Evolutionary conservation across 2,797 vertebrate species (phyloP).

Genomic region (Toxotes lorentzi): DNA sequence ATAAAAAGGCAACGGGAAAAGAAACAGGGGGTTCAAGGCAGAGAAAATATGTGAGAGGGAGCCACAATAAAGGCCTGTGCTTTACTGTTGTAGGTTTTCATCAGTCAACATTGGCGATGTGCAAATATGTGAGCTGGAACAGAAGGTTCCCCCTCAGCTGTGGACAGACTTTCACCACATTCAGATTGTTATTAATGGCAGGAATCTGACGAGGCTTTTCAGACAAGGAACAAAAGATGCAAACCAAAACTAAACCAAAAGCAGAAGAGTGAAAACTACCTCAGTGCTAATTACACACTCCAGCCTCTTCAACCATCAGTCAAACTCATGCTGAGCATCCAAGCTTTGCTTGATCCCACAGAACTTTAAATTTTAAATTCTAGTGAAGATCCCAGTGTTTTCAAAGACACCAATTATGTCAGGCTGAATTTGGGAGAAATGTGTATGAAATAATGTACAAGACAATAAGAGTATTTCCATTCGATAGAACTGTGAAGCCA

Average conservation of each 20-base stretch:
- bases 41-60: constrained; percentile 7
- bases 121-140: constrained; percentile 54
- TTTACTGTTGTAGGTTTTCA: constrained; percentile 16
- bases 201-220: constrained; percentile 4
- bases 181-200: constrained; percentile 16
- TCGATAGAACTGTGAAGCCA: background rate
- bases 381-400: background rate
- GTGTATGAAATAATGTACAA: constrained; percentile 1
- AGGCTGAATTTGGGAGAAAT: background rate
- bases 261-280: background rate
- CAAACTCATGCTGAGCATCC: background rate
- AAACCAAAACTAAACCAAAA: background rate
- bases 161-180: constrained; percentile 33
- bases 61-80: constrained; percentile 11
- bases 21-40: background rate
- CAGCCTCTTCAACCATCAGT: background rate
- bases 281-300: background rate
- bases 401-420: background rate
- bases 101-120: constrained; percentile 48
- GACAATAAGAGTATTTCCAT: constrained; percentile 9
- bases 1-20: background rate
- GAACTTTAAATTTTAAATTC: constrained; percentile 2
- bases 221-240: constrained; percentile 14
- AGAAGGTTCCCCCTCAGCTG: constrained; percentile 27
- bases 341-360: constrained; percentile 11